Conservation (phyloP, 2,888 invertebrate species). For the Troides aeacus region DNA sequence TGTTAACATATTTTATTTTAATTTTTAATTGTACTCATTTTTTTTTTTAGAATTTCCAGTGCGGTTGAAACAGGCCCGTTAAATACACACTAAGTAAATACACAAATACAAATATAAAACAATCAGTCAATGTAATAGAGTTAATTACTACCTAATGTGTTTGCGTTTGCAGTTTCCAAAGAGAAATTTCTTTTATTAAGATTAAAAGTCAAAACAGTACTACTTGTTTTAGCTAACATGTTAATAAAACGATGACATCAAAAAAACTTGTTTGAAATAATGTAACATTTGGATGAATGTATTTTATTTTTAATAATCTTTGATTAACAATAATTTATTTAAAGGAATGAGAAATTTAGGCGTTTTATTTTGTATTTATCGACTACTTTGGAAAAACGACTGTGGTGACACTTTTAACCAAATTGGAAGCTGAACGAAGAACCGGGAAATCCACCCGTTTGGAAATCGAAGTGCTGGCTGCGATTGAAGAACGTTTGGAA, state of each 20-base stretch:
- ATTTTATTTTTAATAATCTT: background rate
- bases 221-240: background rate
- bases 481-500: slow-evolving; percentile 91
- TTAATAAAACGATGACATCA: background rate
- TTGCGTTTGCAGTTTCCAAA: slow-evolving; percentile 6
- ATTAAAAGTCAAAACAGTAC: background rate
- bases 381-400: background rate
- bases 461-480: slow-evolving; percentile 78
- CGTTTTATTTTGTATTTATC: slow-evolving; percentile 22
- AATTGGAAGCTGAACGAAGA: slow-evolving; percentile 85
- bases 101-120: slow-evolving; percentile 37
- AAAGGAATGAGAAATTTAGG: slow-evolving; percentile 39
- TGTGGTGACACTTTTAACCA: slow-evolving; percentile 64
- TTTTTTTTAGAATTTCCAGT: background rate
- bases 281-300: background rate
- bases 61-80: background rate
- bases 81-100: background rate
- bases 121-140: slow-evolving; percentile 61
- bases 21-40: background rate
- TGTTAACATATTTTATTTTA: background rate
- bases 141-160: slow-evolving; percentile 27
- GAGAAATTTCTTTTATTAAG: background rate
- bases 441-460: slow-evolving; percentile 77
- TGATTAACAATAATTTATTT: background rate
- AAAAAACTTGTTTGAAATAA: background rate